Conservation (phyloP, 1,140 invertebrate species). For the Drosophila sucinea region DNA sequence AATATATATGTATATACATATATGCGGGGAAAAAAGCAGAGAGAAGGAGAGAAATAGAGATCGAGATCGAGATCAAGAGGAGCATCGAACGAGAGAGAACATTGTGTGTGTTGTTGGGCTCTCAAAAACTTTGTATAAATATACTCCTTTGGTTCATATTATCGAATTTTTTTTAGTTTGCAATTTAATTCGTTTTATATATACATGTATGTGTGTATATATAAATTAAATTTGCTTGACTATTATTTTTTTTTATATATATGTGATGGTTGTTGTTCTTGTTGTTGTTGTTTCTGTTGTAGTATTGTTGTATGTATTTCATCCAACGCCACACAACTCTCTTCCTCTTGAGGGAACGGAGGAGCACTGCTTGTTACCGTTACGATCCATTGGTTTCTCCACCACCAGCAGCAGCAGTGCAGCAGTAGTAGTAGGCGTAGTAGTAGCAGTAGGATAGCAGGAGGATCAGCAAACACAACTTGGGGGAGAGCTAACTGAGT, state of each 20-base stretch:
- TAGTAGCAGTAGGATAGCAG: conserved; percentile 40
- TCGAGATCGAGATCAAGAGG: conserved; percentile 11
- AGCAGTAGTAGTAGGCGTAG: conserved; percentile 43
- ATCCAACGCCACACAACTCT: conserved; percentile 46
- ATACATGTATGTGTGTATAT: too few species aligned
- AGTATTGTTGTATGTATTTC: conserved; percentile 23
- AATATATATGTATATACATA: not conserved
- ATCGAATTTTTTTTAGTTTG: conserved; percentile 5
- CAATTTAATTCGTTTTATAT: conserved; percentile 7
- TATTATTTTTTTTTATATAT: conserved; percentile 23
- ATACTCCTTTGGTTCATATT: conserved; percentile 74
- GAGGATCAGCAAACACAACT: conserved; percentile 42
- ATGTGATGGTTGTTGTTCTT: conserved; percentile 21
- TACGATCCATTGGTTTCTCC: conserved; percentile 61
- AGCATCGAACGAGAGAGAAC: conserved; percentile 4
- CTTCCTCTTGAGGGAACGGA: conserved; percentile 38
- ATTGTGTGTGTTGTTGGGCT: conserved; percentile 15
- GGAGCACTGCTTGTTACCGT: conserved; percentile 74
- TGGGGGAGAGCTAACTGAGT: conserved; percentile 58
- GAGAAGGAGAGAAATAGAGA: conserved; percentile 11
- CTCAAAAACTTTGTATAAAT: conserved; percentile 82
- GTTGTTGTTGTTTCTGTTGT: conserved; percentile 33
- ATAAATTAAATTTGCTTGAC: conserved; percentile 16
- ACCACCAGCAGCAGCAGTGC: conserved; percentile 39
- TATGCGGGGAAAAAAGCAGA: conserved; percentile 3